phyloP scores from a whole-genome alignment of 2,888 invertebrate species.

The Andricus quercusramuli region DNA sequence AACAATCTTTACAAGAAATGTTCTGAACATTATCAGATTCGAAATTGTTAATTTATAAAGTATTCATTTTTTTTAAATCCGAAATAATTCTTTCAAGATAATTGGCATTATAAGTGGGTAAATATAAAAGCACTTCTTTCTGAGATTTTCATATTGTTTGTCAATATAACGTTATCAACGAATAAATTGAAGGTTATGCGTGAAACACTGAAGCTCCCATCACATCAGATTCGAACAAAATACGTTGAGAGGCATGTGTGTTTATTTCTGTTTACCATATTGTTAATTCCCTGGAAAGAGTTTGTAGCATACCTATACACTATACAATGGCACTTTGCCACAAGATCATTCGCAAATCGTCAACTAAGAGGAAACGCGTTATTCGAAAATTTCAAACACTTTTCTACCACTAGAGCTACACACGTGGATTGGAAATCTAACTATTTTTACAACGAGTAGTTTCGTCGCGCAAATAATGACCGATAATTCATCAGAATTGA shows the following conservation, averaged over 20 bases:
- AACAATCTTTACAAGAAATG: too few species aligned
- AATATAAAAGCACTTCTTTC: too few species aligned
- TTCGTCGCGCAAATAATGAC: background rate
- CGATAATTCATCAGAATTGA: slow-evolving; percentile 7
- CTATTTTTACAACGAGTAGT: slow-evolving; percentile 31
- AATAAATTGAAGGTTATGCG: background rate
- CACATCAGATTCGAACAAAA: background rate
- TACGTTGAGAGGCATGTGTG: background rate
- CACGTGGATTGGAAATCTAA: slow-evolving; percentile 15
- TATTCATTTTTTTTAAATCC: too few species aligned
- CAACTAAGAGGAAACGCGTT: slow-evolving; percentile 1
- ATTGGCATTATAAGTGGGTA: too few species aligned
- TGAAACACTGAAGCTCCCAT: background rate
- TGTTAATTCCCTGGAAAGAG: background rate
- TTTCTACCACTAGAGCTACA: background rate
- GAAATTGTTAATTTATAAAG: too few species aligned
- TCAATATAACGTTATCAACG: background rate
- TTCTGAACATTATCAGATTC: too few species aligned
- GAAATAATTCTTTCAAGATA: too few species aligned
- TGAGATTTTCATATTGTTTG: too few species aligned
- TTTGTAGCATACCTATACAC: background rate
- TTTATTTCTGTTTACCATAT: slow-evolving; percentile 8
- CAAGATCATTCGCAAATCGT: slow-evolving; percentile 4
- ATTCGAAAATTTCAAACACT: background rate
- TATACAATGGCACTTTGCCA: slow-evolving; percentile 13